Evolutionary conservation across 2,113 vertebrate genomes (phyloP).

Genomic region (Mirounga angustirostris): DNA sequence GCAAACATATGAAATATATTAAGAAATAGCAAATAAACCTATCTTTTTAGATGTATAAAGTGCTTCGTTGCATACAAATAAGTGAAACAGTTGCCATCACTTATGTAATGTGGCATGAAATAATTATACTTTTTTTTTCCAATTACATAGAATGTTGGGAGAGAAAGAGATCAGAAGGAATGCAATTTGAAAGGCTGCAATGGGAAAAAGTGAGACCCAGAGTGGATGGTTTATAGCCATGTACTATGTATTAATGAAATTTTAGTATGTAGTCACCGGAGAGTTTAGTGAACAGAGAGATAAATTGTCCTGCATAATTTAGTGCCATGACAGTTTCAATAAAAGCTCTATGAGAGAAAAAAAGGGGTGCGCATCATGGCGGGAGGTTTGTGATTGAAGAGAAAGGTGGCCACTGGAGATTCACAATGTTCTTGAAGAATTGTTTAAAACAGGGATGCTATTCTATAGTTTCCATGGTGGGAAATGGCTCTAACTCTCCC

Average conservation of each 20-base stretch:
- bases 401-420: background rate
- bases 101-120: background rate
- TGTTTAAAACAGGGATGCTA: background rate
- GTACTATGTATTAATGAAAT: background rate
- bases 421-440: background rate
- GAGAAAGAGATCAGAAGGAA: background rate
- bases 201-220: background rate
- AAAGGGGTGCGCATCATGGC: rapidly evolving
- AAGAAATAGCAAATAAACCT: background rate
- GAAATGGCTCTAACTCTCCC: background rate
- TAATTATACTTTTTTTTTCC: background rate
- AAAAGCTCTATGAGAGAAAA: background rate
- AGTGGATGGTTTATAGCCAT: background rate
- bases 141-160: background rate
- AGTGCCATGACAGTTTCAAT: background rate
- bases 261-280: background rate
- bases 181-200: background rate
- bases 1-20: background rate
- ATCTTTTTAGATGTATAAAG: background rate
- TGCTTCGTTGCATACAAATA: background rate
- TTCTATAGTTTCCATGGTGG: background rate
- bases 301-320: background rate
- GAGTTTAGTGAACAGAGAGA: background rate
- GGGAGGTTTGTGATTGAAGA: background rate
- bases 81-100: background rate